A percentile compares a stretch with the other conserved stretches of the same genome.
phyloP scores from a whole-genome alignment of 2,797 vertebrate genomes.

The Gymnothorax reevesii region DNA sequence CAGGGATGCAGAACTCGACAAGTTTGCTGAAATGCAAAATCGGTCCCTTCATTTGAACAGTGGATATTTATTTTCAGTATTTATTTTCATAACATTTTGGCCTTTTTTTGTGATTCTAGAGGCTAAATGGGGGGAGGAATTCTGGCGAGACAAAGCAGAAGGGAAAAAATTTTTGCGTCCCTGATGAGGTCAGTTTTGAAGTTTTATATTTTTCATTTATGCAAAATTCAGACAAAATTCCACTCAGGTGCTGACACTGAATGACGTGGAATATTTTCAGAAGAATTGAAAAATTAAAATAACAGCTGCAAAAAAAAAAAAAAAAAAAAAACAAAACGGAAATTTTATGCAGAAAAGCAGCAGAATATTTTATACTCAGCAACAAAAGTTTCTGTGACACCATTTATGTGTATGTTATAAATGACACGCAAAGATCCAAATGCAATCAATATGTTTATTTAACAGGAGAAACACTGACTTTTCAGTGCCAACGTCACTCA shows the following conservation, averaged over 20 bases:
- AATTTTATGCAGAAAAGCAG: not conserved
- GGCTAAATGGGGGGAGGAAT: not conserved
- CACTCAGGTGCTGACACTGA: not conserved
- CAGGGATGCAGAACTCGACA: not conserved
- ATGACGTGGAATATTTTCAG: not conserved
- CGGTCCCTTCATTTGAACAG: not conserved
- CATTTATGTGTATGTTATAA: too few relatives aligned
- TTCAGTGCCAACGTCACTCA: too few relatives aligned
- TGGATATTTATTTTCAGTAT: not conserved
- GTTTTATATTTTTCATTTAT: slow-evolving; percentile 26
- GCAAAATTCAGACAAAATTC: slow-evolving; percentile 11
- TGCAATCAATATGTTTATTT: too few relatives aligned
- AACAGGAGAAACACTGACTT: too few relatives aligned
- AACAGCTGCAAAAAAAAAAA: not conserved
- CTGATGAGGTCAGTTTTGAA: slow-evolving; percentile 6
- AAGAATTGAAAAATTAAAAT: not conserved
- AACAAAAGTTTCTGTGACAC: too few relatives aligned
- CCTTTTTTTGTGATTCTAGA: not conserved
- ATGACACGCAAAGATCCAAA: too few relatives aligned
- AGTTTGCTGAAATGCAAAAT: not conserved
- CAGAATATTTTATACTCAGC: not conserved
- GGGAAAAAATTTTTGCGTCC: not conserved
- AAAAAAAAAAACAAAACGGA: not conserved
- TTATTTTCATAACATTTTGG: not conserved
- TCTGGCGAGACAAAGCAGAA: not conserved